phyloP scores from a whole-genome alignment of 2,113 vertebrate species.

The Megaceryle maxima region DNA sequence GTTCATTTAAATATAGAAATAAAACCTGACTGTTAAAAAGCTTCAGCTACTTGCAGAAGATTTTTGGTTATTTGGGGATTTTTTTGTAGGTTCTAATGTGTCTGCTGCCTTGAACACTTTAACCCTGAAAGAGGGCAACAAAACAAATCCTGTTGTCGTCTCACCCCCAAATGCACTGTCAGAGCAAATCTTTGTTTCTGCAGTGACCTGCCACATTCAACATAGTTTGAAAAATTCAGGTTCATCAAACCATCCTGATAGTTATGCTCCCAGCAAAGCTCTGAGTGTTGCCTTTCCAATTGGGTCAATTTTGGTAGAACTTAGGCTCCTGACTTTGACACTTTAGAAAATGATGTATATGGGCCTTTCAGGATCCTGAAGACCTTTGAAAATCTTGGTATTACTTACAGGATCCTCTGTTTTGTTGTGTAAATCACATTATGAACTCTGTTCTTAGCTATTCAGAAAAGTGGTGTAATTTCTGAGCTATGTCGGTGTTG shows the following conservation, averaged over 20 bases:
- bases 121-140: neutral
- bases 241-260: neutral
- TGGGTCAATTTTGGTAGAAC: neutral
- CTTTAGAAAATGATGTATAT: neutral
- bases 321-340: neutral
- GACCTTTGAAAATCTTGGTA: neutral
- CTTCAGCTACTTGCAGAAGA: neutral
- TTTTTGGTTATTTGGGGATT: neutral
- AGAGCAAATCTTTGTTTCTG: neutral
- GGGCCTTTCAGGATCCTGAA: neutral
- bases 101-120: neutral
- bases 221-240: neutral
- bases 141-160: neutral
- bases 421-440: neutral
- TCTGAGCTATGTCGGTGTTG: neutral
- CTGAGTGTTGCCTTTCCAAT: neutral
- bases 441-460: neutral
- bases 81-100: neutral
- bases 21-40: neutral
- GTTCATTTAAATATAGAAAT: conserved; percentile 25
- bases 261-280: accelerated
- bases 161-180: neutral
- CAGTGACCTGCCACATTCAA: neutral
- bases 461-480: neutral
- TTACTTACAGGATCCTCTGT: neutral